phyloP scores from a whole-genome alignment of 2,888 invertebrate species.

The Cerastis leucographa region DNA sequence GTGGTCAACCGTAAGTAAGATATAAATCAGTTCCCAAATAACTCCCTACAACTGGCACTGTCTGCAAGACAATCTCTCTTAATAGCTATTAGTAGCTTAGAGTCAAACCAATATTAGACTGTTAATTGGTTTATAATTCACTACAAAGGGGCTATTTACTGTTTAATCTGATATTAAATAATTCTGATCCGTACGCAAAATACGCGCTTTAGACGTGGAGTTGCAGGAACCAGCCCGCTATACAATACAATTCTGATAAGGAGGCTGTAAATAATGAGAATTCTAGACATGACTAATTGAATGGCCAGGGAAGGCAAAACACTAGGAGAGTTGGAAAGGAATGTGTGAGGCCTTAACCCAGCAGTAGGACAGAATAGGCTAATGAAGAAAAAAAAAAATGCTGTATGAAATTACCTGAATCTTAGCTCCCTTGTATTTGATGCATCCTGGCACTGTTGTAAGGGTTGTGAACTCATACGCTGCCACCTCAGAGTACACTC shows the following conservation, averaged over 20 bases:
- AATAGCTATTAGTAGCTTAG: not conserved
- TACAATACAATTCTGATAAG: not conserved
- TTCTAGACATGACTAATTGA: too few species aligned
- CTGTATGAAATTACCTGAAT: conserved; percentile 93
- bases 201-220: too few species aligned
- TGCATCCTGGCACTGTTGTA: conserved; percentile 99
- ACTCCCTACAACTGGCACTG: not conserved
- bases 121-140: not conserved
- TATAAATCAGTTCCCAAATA: not conserved
- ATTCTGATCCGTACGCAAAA: too few species aligned
- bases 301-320: too few species aligned
- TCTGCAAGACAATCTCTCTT: not conserved
- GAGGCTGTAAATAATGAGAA: too few species aligned
- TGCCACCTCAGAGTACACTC: conserved; percentile 99
- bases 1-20: too few species aligned
- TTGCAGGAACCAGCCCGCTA: too few species aligned
- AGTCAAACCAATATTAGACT: not conserved
- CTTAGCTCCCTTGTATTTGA: conserved; percentile 99
- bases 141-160: not conserved
- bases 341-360: too few species aligned
- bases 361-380: too few species aligned
- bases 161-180: too few species aligned
- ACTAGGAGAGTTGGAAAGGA: too few species aligned
- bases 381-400: not conserved
- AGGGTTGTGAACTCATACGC: conserved; percentile 99